Conservation (phyloP, 2,888 invertebrate genomes). For the Lypha dubia region DNA sequence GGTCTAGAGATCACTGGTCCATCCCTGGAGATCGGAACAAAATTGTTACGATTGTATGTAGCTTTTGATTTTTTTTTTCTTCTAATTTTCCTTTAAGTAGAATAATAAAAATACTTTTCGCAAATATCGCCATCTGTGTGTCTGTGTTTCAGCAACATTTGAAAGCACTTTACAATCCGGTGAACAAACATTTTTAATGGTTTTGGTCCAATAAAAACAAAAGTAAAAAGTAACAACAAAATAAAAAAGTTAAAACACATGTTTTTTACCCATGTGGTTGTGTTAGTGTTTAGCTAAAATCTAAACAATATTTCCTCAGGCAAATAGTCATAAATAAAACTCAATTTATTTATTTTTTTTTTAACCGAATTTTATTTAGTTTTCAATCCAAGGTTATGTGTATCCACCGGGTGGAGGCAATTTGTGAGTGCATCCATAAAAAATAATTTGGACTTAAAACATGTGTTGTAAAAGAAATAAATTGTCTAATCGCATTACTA, state of each 20-base stretch:
- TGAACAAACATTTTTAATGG: slow-evolving; percentile 14
- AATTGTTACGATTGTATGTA: no score
- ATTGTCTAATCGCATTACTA: no score
- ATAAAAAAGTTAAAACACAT: slow-evolving; percentile 30
- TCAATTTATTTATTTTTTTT: background rate
- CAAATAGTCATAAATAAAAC: slow-evolving; percentile 49
- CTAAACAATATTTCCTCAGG: slow-evolving; percentile 54
- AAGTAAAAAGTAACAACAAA: background rate
- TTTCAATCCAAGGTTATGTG: background rate
- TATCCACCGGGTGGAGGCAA: no score
- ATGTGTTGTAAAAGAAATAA: no score
- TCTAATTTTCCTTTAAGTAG: background rate
- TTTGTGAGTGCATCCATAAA: no score
- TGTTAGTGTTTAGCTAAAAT: slow-evolving; percentile 49
- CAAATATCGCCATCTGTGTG: background rate
- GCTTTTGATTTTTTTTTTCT: no score
- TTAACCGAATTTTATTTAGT: slow-evolving; percentile 8
- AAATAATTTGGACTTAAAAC: no score
- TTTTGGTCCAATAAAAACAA: background rate
- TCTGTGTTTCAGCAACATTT: background rate
- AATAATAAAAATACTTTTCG: background rate
- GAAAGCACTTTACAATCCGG: slow-evolving; percentile 25
- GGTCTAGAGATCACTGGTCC: no score
- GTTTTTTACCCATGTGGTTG: slow-evolving; percentile 56
- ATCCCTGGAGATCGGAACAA: no score